These are phyloP conservation scores for Stratiomys singularior DNA, from an alignment of 2,888 invertebrate genomes.

Conservation along the genomic window DNA sequence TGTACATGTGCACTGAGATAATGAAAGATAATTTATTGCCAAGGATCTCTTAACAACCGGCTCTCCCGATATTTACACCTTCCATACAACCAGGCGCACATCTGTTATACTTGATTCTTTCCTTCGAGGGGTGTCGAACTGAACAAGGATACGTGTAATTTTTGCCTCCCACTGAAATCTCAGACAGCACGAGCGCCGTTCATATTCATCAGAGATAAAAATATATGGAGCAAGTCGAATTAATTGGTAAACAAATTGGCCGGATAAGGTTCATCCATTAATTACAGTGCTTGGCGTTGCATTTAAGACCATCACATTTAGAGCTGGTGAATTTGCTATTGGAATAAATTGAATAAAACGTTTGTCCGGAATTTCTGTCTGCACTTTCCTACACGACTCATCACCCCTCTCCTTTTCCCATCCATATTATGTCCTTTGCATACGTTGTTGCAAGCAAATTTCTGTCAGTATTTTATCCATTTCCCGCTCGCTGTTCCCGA, in stretches of 20 bases:
- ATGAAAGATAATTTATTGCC: slow-evolving; percentile 39
- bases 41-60: neutral
- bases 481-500: neutral
- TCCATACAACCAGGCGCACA: neutral
- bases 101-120: neutral
- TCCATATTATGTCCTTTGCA: neutral
- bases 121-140: neutral
- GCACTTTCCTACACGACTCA: too few relatives aligned
- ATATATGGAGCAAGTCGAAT: slow-evolving; percentile 51
- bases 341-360: slow-evolving; percentile 35
- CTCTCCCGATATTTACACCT: slow-evolving; percentile 17
- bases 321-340: slow-evolving; percentile 15
- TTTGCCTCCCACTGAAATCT: neutral
- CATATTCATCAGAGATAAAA: slow-evolving; percentile 45
- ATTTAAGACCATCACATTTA: neutral
- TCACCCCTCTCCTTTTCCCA: too few relatives aligned
- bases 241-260: slow-evolving; percentile 53
- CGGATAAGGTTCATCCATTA: slow-evolving; percentile 52
- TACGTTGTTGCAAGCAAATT: neutral
- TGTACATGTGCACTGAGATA: slow-evolving; percentile 4
- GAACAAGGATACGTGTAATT: neutral
- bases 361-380: slow-evolving; percentile 6
- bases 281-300: slow-evolving; percentile 46
- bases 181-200: neutral
- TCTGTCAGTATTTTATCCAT: neutral